phyloP scores from a whole-genome alignment of 2,888 invertebrate genomes.

The Rhorus exstirpatorius region DNA sequence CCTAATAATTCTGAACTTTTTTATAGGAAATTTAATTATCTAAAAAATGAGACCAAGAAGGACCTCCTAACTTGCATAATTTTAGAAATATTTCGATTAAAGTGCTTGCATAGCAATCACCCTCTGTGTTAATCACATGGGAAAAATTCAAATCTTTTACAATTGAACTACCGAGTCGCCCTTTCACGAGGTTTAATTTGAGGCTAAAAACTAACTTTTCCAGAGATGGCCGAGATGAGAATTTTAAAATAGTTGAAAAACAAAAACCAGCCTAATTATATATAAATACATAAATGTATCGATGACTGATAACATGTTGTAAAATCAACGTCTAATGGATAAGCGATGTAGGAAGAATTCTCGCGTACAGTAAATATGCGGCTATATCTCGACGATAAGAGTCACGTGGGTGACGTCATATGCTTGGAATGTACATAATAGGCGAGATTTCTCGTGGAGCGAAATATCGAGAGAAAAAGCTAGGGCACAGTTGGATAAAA shows the following conservation, averaged over 20 bases:
- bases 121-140: neutral
- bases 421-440: neutral
- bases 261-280: slow-evolving; percentile 3
- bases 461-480: neutral
- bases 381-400: slow-evolving; percentile 6
- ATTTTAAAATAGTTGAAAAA: neutral
- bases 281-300: too few relatives aligned
- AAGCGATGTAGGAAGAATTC: neutral
- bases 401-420: neutral
- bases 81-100: too few relatives aligned
- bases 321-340: neutral
- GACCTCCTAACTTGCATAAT: too few relatives aligned
- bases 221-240: neutral
- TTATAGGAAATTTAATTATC: too few relatives aligned
- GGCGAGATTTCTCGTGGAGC: neutral
- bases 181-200: too few relatives aligned
- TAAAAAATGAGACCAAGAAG: too few relatives aligned
- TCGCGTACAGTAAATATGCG: neutral
- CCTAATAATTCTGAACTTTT: neutral
- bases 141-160: neutral
- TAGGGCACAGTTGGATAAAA: too few relatives aligned
- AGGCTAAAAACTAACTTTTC: too few relatives aligned
- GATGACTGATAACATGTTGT: too few relatives aligned
- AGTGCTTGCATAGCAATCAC: neutral
- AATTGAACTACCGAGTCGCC: neutral